Evolutionary conservation across 2,888 invertebrate species (phyloP).

Genomic region (Schrankia costaestrigalis): DNA sequence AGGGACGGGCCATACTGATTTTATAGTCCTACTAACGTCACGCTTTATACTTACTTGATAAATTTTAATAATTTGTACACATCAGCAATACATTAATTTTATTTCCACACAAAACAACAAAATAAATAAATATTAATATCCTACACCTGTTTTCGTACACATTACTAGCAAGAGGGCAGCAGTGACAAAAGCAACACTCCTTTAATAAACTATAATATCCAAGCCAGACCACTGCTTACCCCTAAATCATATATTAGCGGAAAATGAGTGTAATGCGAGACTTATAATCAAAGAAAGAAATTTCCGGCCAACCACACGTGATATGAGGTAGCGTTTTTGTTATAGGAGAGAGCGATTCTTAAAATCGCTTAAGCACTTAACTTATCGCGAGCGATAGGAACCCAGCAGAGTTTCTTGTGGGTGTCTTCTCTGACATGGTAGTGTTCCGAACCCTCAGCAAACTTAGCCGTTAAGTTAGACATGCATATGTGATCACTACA

Average conservation of each 20-base stretch:
- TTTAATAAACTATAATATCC: constrained; percentile 40
- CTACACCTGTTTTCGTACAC: constrained; percentile 20
- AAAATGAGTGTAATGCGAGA: constrained; percentile 74
- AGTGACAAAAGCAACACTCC: constrained; percentile 23
- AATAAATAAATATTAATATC: constrained; percentile 8
- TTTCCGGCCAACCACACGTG: constrained; percentile 61
- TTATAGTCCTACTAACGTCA: too few species aligned
- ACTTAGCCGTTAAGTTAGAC: too few species aligned
- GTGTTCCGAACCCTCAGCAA: too few species aligned
- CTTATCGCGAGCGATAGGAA: too few species aligned
- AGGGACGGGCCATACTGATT: too few species aligned
- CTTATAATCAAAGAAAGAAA: constrained; percentile 76
- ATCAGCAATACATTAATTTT: neutral
- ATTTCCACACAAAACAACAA: constrained; percentile 1
- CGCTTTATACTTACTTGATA: too few species aligned
- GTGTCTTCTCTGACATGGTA: too few species aligned
- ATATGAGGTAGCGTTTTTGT: constrained; percentile 25
- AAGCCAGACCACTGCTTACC: constrained; percentile 39
- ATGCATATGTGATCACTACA: too few species aligned
- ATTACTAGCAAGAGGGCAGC: constrained; percentile 1
- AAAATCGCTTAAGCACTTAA: constrained; percentile 3
- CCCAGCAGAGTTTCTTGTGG: too few species aligned
- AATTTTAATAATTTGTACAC: too few species aligned
- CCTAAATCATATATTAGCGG: constrained; percentile 78
- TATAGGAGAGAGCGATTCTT: constrained; percentile 28